phyloP scores from a whole-genome alignment of 1,140 invertebrate species.

The Antheraea mylitta region DNA sequence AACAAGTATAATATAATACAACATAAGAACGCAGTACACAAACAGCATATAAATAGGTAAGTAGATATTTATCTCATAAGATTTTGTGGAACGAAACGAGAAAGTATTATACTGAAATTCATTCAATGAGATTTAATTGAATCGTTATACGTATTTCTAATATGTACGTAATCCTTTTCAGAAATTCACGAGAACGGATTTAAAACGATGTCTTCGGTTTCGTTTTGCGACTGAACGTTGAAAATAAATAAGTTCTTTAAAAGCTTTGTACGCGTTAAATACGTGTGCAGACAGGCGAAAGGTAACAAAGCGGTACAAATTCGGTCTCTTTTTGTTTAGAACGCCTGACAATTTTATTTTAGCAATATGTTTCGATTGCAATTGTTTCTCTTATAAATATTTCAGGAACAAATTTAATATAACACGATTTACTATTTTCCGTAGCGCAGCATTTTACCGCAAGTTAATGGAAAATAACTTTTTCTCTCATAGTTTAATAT shows the following conservation, averaged over 20 bases:
- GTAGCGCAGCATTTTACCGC: not conserved
- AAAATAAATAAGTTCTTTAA: constrained; percentile 12
- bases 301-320: constrained; percentile 8
- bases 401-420: constrained; percentile 5
- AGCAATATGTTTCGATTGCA: not conserved
- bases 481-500: not conserved
- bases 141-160: not conserved
- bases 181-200: constrained; percentile 22
- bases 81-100: too few species aligned
- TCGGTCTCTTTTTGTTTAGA: constrained; percentile 9
- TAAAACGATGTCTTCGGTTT: constrained; percentile 24
- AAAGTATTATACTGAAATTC: too few species aligned
- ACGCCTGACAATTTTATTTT: constrained; percentile 8
- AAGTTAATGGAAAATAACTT: not conserved
- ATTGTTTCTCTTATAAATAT: not conserved
- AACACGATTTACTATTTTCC: not conserved
- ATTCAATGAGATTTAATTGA: too few species aligned
- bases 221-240: not conserved
- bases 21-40: too few species aligned
- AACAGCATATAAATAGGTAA: too few species aligned
- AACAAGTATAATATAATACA: too few species aligned
- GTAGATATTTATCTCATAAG: too few species aligned
- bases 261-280: constrained; percentile 30
- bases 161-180: constrained; percentile 9
- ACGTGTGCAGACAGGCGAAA: constrained; percentile 20